Evolutionary conservation across 2,888 invertebrate genomes (phyloP).

Genomic region (Netelia virgata): DNA sequence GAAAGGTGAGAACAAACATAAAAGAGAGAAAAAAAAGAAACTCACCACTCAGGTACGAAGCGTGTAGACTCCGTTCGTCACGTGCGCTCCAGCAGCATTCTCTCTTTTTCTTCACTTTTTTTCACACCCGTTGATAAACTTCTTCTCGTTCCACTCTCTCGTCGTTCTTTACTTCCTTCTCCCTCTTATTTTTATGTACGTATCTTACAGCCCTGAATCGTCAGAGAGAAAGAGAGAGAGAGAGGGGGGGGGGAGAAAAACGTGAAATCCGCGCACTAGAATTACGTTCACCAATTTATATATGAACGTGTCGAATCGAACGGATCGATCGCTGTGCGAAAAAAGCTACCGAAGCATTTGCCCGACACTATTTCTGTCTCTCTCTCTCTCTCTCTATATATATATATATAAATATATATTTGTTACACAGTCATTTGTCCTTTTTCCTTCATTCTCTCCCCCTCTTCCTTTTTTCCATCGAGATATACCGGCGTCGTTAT

Average conservation of each 20-base stretch:
- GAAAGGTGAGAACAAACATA: neutral
- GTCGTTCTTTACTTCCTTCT: neutral
- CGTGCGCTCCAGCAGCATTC: constrained; percentile 77
- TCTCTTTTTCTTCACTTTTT: constrained; percentile 69
- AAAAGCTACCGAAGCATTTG: constrained; percentile 32
- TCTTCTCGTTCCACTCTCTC: constrained; percentile 47
- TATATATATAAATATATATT: constrained; percentile 13
- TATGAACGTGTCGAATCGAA: constrained; percentile 54
- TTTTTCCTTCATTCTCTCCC: constrained; percentile 35
- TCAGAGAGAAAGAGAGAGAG: neutral
- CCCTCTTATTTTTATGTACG: constrained; percentile 31
- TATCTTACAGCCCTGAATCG: constrained; percentile 36
- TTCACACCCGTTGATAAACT: constrained; percentile 59
- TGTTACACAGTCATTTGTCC: constrained; percentile 38
- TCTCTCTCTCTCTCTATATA: neutral
- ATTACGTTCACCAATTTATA: constrained; percentile 56
- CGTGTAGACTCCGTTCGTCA: constrained; percentile 78
- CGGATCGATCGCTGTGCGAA: constrained; percentile 25
- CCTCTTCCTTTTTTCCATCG: constrained; percentile 16
- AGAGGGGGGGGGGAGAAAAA: constrained; percentile 22
- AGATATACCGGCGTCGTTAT: constrained; percentile 51
- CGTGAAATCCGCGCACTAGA: constrained; percentile 58
- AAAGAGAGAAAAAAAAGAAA: constrained; percentile 30
- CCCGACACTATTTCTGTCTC: constrained; percentile 22
- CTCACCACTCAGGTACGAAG: constrained; percentile 77